Evolutionary conservation across 2,888 invertebrate species (phyloP).

Genomic region (Dolomedes plantarius): DNA sequence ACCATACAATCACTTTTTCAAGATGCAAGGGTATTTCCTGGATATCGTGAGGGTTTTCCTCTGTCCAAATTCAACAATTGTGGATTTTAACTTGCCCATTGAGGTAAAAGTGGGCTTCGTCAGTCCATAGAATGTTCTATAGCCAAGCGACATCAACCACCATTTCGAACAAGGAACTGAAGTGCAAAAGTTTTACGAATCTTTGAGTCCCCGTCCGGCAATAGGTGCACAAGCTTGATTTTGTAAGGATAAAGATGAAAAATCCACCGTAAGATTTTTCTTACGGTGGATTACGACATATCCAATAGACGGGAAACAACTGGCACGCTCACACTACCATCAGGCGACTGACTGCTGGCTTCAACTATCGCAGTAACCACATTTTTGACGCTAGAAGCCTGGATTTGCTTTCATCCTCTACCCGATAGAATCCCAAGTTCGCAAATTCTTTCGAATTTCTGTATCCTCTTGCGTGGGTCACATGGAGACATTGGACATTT

Average conservation of each 20-base stretch:
- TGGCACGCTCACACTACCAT: conserved; percentile 11
- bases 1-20: conserved; percentile 13
- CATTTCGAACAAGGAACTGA: not conserved
- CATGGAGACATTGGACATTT: conserved; percentile 15
- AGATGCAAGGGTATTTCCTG: conserved; percentile 15
- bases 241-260: conserved; percentile 3
- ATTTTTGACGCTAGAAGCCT: not conserved
- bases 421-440: conserved; percentile 22
- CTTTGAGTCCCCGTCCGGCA: not conserved
- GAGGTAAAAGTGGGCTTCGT: not conserved
- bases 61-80: too few species aligned
- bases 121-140: not conserved
- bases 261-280: too few species aligned
- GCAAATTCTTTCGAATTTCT: conserved; percentile 28
- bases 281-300: conserved; percentile 38
- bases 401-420: not conserved
- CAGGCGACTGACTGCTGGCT: not conserved
- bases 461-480: conserved; percentile 22
- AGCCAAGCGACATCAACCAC: not conserved
- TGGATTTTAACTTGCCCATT: too few species aligned
- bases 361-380: not conserved
- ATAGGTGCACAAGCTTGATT: not conserved
- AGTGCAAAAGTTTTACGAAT: not conserved
- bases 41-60: conserved; percentile 2
- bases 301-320: conserved; percentile 24